A percentile compares a stretch with the other conserved stretches of the same genome.
These are phyloP conservation scores for Craterocephalus amniculus DNA, from an alignment of 2,797 vertebrate species.

Conservation along the genomic window DNA sequence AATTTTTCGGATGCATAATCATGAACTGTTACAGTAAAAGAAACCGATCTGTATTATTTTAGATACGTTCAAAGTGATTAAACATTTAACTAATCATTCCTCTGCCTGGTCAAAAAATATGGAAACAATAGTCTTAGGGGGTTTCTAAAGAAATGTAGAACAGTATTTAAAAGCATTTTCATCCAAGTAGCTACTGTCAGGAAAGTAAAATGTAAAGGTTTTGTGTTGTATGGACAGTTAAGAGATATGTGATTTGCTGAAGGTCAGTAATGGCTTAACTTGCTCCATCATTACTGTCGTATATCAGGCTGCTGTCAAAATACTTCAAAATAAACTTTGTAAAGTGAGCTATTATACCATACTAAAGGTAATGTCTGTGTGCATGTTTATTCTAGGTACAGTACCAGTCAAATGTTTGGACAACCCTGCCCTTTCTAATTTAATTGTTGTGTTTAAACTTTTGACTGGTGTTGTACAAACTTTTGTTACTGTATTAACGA, in stretches of 20 bases:
- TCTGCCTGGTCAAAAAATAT: too few species aligned
- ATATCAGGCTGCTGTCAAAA: constrained; percentile 45
- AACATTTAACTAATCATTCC: too few species aligned
- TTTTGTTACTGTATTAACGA: not conserved
- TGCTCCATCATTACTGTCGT: constrained; percentile 46
- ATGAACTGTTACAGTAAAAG: not conserved
- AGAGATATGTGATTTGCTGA: constrained; percentile 18
- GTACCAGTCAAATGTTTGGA: too few species aligned
- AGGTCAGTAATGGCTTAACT: constrained; percentile 1
- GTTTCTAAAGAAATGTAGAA: not conserved
- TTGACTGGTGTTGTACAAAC: not conserved
- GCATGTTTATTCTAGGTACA: not conserved
- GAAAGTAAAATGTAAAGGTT: not conserved
- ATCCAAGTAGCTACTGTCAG: not conserved
- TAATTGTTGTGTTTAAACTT: too few species aligned
- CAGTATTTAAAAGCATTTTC: not conserved
- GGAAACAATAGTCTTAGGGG: too few species aligned
- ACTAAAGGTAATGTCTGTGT: not conserved
- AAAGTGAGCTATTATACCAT: constrained; percentile 13
- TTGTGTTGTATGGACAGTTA: constrained; percentile 4
- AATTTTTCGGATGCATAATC: not conserved
- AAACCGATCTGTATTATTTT: not conserved
- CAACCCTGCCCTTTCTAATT: too few species aligned
- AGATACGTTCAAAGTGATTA: too few species aligned
- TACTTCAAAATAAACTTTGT: constrained; percentile 6